A percentile compares a stretch with the other conserved stretches of the same genome.
phyloP scores from a whole-genome alignment of 1,140 invertebrate genomes.

The Drosophila insularis region DNA sequence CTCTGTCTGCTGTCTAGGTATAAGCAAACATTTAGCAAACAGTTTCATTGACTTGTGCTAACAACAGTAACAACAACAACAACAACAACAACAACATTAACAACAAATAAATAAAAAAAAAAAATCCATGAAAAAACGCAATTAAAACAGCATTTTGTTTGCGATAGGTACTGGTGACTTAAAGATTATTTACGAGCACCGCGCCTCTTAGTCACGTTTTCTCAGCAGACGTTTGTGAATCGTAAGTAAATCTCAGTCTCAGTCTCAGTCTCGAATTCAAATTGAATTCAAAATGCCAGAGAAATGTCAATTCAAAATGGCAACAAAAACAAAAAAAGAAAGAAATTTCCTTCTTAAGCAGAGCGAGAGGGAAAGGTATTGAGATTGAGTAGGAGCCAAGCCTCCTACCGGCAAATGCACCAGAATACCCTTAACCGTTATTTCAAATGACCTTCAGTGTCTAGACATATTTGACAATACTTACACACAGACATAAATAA shows the following conservation, averaged over 20 bases:
- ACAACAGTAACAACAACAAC: conserved; percentile 7
- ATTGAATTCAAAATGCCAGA: conserved; percentile 16
- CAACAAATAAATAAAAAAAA: conserved; percentile 1
- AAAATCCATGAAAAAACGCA: conserved; percentile 27
- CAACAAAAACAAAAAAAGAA: conserved; percentile 22
- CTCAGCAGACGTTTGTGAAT: conserved; percentile 31
- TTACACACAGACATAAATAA: conserved; percentile 62
- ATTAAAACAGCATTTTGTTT: conserved; percentile 49
- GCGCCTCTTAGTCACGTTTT: conserved; percentile 64
- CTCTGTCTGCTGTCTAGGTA: not conserved
- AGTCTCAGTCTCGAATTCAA: conserved; percentile 22
- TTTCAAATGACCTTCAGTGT: conserved; percentile 69
- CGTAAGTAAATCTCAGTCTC: not conserved
- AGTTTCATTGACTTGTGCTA: conserved; percentile 55
- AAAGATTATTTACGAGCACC: conserved; percentile 50
- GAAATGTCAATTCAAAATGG: conserved; percentile 12
- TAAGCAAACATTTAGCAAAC: conserved; percentile 45
- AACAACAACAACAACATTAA: conserved; percentile 13
- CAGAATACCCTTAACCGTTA: conserved; percentile 46
- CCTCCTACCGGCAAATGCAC: conserved; percentile 2
- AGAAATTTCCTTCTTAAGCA: conserved; percentile 39
- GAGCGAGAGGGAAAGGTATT: too few relatives aligned
- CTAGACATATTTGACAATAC: conserved; percentile 78
- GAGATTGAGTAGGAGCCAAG: not conserved
- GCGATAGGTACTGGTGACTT: conserved; percentile 28